phyloP scores from a whole-genome alignment of 2,888 invertebrate genomes.

The Drosophila incognita region DNA sequence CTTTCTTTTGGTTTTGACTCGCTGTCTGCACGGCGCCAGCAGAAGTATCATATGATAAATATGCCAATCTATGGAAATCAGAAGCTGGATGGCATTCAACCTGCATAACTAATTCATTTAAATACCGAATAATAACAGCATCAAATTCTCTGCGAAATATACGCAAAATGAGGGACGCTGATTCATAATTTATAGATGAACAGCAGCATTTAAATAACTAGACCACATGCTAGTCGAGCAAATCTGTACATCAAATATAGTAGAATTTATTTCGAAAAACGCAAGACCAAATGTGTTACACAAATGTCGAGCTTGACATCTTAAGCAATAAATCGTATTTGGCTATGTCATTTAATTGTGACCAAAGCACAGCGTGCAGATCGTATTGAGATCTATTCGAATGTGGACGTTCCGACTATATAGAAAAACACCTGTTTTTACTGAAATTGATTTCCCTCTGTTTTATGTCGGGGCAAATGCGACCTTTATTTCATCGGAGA shows the following conservation, averaged over 20 bases:
- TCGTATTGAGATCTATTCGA: conserved; percentile 18
- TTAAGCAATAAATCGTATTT: conserved; percentile 67
- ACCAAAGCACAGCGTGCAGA: conserved; percentile 10
- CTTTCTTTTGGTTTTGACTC: conserved; percentile 61
- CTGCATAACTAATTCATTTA: conserved; percentile 48
- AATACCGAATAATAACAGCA: conserved; percentile 12
- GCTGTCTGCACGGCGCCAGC: conserved; percentile 40
- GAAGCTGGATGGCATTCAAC: conserved; percentile 26
- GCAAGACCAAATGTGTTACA: conserved; percentile 58
- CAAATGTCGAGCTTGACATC: conserved; percentile 58
- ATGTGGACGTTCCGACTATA: conserved; percentile 7
- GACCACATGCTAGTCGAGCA: conserved; percentile 17
- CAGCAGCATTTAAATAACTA: conserved; percentile 12
- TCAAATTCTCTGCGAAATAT: not conserved
- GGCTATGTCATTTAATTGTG: conserved; percentile 48
- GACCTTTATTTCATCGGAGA: conserved; percentile 71
- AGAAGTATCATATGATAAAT: conserved; percentile 25
- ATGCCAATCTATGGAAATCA: conserved; percentile 40
- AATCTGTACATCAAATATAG: conserved; percentile 27
- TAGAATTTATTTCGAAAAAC: conserved; percentile 40
- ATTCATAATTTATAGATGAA: conserved; percentile 8
- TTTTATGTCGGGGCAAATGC: conserved; percentile 38
- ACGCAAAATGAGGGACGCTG: not conserved
- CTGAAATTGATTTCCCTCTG: conserved; percentile 35
- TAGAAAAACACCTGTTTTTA: conserved; percentile 69